phyloP scores from a whole-genome alignment of 1,140 invertebrate species.

The Rhizoglyphus robini region DNA sequence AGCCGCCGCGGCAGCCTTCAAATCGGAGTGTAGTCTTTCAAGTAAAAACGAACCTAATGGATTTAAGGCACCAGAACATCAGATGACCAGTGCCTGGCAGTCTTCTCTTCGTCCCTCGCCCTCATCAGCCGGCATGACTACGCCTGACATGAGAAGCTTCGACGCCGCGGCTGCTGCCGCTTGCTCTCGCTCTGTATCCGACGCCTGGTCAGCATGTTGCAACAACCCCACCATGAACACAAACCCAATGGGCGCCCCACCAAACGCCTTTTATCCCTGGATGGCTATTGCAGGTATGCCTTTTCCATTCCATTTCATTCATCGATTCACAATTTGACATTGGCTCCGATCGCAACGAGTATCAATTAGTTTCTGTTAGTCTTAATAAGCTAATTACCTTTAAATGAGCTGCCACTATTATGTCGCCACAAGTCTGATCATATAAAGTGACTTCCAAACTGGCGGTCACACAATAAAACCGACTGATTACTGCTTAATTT shows the following conservation, averaged over 20 bases:
- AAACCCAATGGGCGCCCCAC: constrained; percentile 52
- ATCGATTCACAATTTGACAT: neutral
- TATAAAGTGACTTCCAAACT: too few species aligned
- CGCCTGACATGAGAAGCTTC: constrained; percentile 23
- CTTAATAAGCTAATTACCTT: too few species aligned
- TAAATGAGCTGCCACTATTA: too few species aligned
- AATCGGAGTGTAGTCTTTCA: constrained; percentile 22
- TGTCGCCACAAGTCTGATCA: too few species aligned
- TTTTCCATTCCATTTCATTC: too few species aligned
- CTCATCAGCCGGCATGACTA: constrained; percentile 18
- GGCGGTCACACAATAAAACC: too few species aligned
- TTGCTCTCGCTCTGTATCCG: constrained; percentile 44
- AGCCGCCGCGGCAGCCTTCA: constrained; percentile 22
- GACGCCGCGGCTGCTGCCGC: constrained; percentile 42
- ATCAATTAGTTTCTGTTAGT: too few species aligned
- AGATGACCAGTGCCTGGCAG: constrained; percentile 37
- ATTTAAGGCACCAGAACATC: constrained; percentile 26
- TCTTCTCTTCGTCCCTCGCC: constrained; percentile 41
- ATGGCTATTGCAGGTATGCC: constrained; percentile 85
- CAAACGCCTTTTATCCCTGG: constrained; percentile 87
- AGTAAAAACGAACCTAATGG: constrained; percentile 26
- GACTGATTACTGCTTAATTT: too few species aligned
- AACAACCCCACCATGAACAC: constrained; percentile 50
- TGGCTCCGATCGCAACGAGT: too few species aligned
- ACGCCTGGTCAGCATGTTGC: constrained; percentile 65